phyloP scores from a whole-genome alignment of 2,888 invertebrate species.

The Phanerotoma sp. region DNA sequence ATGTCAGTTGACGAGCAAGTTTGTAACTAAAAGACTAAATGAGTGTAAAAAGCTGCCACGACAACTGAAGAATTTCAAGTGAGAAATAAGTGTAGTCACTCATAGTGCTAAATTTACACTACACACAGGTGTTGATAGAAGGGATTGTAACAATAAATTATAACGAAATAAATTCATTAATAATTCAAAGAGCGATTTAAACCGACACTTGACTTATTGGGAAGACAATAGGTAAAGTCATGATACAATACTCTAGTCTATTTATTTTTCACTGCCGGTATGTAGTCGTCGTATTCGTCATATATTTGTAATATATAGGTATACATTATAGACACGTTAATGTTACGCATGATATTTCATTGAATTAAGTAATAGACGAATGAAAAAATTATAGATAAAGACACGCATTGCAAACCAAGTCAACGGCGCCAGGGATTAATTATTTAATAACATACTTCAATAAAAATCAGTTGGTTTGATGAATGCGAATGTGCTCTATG shows the following conservation, averaged over 20 bases:
- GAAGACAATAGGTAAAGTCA: slow-evolving; percentile 36
- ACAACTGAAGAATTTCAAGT: slow-evolving; percentile 18
- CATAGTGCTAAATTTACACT: not conserved
- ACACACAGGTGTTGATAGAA: not conserved
- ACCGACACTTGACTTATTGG: slow-evolving; percentile 37
- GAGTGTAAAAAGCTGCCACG: not conserved
- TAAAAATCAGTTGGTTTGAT: not conserved
- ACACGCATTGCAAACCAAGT: not conserved
- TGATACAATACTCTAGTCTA: slow-evolving; percentile 31
- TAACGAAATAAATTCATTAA: slow-evolving; percentile 27
- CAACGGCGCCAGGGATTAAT: not conserved
- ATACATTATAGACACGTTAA: no score
- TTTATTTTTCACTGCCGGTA: slow-evolving; percentile 27
- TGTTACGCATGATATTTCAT: no score
- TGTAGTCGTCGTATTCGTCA: no score
- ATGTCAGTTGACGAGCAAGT: slow-evolving; percentile 11
- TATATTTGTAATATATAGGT: no score
- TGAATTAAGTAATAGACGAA: no score
- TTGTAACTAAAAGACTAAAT: slow-evolving; percentile 9
- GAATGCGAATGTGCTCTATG: not conserved
- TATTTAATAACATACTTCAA: no score
- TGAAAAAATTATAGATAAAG: no score
- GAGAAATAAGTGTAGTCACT: slow-evolving; percentile 20
- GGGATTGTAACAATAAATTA: slow-evolving; percentile 11
- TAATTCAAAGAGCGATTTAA: slow-evolving; percentile 36